Conservation (phyloP, 2,113 vertebrate genomes). For the Coptodon rendalli region DNA sequence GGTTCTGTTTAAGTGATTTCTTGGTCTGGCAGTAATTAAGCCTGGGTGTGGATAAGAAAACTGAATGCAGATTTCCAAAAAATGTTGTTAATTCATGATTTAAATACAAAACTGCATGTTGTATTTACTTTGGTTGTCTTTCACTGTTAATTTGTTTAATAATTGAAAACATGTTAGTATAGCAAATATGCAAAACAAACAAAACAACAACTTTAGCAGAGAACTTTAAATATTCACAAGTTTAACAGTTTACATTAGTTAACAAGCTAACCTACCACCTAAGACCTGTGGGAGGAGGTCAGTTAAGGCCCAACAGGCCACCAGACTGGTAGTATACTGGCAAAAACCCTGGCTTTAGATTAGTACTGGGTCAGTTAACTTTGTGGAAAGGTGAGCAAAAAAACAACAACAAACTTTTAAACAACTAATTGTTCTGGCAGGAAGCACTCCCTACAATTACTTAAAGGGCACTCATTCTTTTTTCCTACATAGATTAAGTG, state of each 20-base stretch:
- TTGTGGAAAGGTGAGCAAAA: not conserved
- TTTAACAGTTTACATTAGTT: not conserved
- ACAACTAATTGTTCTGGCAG: not conserved
- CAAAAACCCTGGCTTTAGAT: not conserved
- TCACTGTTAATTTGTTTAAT: not conserved
- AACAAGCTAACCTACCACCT: not conserved
- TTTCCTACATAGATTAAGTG: not conserved
- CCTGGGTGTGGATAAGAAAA: not conserved
- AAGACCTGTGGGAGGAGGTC: not conserved
- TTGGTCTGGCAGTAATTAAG: not conserved
- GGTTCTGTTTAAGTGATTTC: not conserved
- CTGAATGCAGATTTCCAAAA: not conserved
- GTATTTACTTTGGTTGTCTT: not conserved
- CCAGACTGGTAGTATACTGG: not conserved
- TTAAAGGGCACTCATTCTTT: not conserved
- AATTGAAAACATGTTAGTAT: not conserved
- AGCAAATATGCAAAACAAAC: not conserved
- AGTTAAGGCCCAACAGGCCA: not conserved
- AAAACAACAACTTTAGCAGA: not conserved
- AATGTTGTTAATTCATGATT: not conserved
- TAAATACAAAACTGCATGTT: not conserved
- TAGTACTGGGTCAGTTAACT: not conserved
- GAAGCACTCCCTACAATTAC: not conserved
- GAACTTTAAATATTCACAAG: not conserved
- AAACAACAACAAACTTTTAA: not conserved